These are phyloP conservation scores for Cygnus olor DNA, from an alignment of 2,797 vertebrate species.

Conservation along the genomic window DNA sequence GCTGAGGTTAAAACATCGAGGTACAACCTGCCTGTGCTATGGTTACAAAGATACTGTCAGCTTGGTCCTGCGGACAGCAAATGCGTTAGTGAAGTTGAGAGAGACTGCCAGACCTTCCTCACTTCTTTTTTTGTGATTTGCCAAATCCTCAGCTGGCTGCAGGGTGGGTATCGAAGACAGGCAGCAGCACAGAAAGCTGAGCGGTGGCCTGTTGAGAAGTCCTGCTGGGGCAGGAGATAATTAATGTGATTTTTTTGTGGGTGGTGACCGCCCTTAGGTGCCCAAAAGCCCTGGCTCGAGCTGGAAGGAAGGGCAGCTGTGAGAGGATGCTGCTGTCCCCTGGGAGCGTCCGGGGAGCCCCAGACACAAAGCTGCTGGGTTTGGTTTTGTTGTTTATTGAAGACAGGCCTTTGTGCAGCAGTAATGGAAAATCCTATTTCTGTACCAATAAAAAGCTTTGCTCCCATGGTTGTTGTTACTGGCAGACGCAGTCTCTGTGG, in stretches of 20 bases:
- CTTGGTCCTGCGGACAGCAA: neutral
- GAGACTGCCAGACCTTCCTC: neutral
- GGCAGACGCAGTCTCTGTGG: constrained; percentile 25
- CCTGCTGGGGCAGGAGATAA: neutral
- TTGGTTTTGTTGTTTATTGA: constrained; percentile 42
- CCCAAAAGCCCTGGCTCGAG: neutral
- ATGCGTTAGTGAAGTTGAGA: neutral
- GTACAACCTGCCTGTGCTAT: neutral
- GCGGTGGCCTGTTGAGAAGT: neutral
- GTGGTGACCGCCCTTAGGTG: neutral
- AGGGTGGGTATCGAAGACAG: neutral
- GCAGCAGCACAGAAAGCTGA: neutral
- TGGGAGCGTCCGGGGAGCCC: neutral
- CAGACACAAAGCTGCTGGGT: neutral
- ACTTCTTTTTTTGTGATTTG: neutral
- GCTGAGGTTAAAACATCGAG: neutral
- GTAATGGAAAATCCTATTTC: constrained; percentile 61
- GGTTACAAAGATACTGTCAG: neutral
- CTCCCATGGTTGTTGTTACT: constrained; percentile 41
- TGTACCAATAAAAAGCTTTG: constrained; percentile 41
- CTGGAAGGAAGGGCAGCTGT: neutral
- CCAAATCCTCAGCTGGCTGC: neutral
- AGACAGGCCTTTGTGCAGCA: constrained; percentile 40
- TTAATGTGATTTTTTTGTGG: neutral
- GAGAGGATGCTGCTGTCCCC: neutral